Percentiles rank a stretch among this genome's conserved stretches.
Evolutionary conservation across 1,140 invertebrate species (phyloP).

Genomic region (Muscidifurax raptorellus): DNA sequence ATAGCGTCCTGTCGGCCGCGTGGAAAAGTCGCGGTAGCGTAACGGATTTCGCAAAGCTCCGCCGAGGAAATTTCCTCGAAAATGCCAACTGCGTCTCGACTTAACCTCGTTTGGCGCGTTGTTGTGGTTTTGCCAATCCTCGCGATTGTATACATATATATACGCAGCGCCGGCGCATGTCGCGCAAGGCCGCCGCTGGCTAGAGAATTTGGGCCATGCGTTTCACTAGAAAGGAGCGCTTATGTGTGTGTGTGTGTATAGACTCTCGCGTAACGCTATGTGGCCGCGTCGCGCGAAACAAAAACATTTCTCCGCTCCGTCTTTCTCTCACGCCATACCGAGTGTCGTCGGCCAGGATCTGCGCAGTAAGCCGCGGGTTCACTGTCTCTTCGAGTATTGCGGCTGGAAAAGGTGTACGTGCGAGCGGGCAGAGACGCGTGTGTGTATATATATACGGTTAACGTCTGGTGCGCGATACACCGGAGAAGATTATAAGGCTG

Average conservation of each 20-base stretch:
- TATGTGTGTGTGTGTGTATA: no score
- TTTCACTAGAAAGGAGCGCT: constrained; percentile 36
- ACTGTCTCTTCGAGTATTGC: not conserved
- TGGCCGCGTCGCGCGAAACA: not conserved
- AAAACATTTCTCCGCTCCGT: constrained; percentile 34
- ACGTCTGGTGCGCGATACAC: no score
- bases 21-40: not conserved
- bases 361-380: not conserved
- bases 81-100: constrained; percentile 2
- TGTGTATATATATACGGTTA: no score
- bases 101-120: constrained; percentile 2
- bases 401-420: not conserved
- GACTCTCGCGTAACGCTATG: constrained; percentile 10
- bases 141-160: not conserved
- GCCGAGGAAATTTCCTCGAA: constrained; percentile 20
- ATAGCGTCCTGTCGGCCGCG: not conserved
- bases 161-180: not conserved
- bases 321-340: not conserved
- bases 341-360: not conserved
- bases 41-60: not conserved
- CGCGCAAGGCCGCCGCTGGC: constrained; percentile 36
- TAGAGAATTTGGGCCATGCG: constrained; percentile 41
- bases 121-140: constrained; percentile 30
- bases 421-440: no score
- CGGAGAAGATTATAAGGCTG: no score